Conservation (phyloP, 1,140 invertebrate genomes). For the Cepaea nemoralis region DNA sequence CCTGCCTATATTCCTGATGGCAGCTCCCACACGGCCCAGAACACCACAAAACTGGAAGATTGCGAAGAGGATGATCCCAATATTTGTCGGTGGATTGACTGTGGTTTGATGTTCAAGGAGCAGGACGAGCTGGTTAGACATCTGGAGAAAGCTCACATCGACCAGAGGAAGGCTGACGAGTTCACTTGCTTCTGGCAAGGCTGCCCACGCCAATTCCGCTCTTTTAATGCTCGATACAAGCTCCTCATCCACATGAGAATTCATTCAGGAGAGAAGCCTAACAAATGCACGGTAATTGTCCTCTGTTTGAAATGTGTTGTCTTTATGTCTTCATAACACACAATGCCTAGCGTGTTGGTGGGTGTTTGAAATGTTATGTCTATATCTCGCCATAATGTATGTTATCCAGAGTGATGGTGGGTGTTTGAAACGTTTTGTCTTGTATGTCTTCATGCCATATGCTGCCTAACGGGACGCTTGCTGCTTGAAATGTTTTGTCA, state of each 20-base stretch:
- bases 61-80: slow-evolving; percentile 62
- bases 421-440: no score
- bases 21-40: background rate
- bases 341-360: no score
- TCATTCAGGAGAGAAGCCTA: slow-evolving; percentile 95
- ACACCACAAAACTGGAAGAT: slow-evolving; percentile 54
- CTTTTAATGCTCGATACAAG: slow-evolving; percentile 97
- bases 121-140: slow-evolving; percentile 88
- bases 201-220: slow-evolving; percentile 85
- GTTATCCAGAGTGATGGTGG: no score
- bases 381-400: no score
- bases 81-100: slow-evolving; percentile 87
- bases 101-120: slow-evolving; percentile 82
- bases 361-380: no score
- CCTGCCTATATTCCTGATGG: slow-evolving; percentile 5
- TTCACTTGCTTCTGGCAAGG: slow-evolving; percentile 93
- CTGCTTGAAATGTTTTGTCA: no score
- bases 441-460: no score
- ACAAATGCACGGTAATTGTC: slow-evolving; percentile 90
- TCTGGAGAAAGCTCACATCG: slow-evolving; percentile 91
- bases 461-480: no score
- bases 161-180: slow-evolving; percentile 85
- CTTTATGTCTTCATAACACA: no score
- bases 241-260: slow-evolving; percentile 96
- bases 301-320: background rate